These are phyloP conservation scores for Vidua macroura DNA, from an alignment of 2,113 vertebrate genomes.

Conservation along the genomic window DNA sequence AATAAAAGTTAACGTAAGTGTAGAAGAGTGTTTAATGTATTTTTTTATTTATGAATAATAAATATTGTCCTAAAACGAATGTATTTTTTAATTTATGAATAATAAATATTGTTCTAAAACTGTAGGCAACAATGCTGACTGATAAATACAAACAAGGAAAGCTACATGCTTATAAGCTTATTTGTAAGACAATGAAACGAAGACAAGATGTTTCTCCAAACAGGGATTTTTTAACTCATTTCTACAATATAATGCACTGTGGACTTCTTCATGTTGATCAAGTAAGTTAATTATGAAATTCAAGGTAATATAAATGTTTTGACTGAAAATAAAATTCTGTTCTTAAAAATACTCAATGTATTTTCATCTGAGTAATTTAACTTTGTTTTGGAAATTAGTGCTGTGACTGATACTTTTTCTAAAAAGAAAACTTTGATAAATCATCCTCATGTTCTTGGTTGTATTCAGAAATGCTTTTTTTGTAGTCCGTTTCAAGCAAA, in stretches of 20 bases:
- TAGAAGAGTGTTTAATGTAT: not conserved
- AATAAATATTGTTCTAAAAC: conserved; percentile 45
- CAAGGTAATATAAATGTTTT: not conserved
- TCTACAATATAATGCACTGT: conserved; percentile 99
- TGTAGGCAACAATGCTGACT: conserved; percentile 94
- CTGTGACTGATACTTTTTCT: not conserved
- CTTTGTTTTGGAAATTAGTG: not conserved
- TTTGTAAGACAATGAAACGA: conserved; percentile 99
- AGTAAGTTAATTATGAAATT: conserved; percentile 71
- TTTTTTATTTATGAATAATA: not conserved
- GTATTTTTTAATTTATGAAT: not conserved
- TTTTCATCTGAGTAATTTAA: not conserved
- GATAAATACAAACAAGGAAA: conserved; percentile 98
- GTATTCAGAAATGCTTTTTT: not conserved
- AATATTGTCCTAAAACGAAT: conserved; percentile 41
- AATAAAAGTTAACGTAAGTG: not conserved
- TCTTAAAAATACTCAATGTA: not conserved
- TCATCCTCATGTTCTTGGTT: not conserved
- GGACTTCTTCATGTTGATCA: conserved; percentile 96
- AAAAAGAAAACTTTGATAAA: not conserved
- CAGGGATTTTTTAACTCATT: conserved; percentile 96
- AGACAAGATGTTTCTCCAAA: conserved; percentile 98
- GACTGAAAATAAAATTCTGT: not conserved
- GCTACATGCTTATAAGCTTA: conserved; percentile 96
- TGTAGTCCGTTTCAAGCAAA: not conserved